These are phyloP conservation scores for Papilio xuthus DNA, from an alignment of 1,140 invertebrate species.

Conservation along the genomic window DNA sequence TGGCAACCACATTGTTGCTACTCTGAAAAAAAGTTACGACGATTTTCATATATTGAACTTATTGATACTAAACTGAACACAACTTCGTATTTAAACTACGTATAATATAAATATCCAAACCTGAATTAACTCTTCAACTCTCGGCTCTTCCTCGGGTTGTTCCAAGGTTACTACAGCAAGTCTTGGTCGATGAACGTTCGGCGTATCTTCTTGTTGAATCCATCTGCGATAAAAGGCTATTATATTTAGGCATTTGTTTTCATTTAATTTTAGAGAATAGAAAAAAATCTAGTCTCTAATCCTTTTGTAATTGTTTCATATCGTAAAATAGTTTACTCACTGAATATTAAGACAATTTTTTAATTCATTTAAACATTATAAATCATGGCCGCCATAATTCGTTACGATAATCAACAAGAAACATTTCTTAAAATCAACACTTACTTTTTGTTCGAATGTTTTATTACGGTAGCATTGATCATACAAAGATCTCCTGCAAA, in stretches of 20 bases:
- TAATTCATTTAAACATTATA: not conserved
- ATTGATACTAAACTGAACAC: no score
- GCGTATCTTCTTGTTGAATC: not conserved
- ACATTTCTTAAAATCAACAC: conserved; percentile 29
- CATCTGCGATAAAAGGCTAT: not conserved
- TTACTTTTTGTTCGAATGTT: conserved; percentile 69
- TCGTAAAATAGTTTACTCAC: no score
- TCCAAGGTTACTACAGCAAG: conserved; percentile 44
- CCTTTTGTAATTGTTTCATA: no score
- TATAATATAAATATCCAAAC: conserved; percentile 41
- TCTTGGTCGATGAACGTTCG: not conserved
- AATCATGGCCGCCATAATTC: not conserved
- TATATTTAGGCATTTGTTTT: not conserved
- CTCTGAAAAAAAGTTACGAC: conserved; percentile 49
- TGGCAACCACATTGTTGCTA: conserved; percentile 62
- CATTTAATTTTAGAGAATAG: not conserved
- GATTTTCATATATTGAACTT: no score
- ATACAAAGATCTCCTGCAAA: conserved; percentile 68
- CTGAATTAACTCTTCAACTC: conserved; percentile 57
- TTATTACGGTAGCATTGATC: conserved; percentile 67
- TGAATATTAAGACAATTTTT: no score
- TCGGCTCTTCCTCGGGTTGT: conserved; percentile 54
- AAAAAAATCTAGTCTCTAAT: not conserved
- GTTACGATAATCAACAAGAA: not conserved
- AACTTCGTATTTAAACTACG: no score